These are phyloP conservation scores for Latrodectus hesperus DNA, from an alignment of 2,888 invertebrate genomes.

Conservation along the genomic window DNA sequence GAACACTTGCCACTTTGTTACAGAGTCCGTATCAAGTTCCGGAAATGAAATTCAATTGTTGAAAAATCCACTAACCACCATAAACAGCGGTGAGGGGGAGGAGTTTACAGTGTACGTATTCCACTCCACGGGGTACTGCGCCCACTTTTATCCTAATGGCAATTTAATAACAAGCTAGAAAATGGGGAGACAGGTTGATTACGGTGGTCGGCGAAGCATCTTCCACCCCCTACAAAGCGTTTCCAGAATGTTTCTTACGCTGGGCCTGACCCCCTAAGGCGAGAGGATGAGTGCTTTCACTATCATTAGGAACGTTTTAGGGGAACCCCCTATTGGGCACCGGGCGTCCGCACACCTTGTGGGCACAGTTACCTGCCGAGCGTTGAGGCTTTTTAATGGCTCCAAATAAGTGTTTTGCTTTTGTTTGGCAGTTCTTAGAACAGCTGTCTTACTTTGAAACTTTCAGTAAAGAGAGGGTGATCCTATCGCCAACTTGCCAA, in stretches of 20 bases:
- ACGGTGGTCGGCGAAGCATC: constrained; percentile 46
- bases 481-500: neutral
- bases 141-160: constrained; percentile 42
- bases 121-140: no score
- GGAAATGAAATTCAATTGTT: no score
- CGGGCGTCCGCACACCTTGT: neutral
- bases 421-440: constrained; percentile 11
- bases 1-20: no score
- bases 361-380: neutral
- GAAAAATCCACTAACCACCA: no score
- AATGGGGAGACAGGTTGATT: constrained; percentile 61
- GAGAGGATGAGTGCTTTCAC: constrained; percentile 45
- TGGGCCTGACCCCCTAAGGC: constrained; percentile 34
- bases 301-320: constrained; percentile 50
- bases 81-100: no score
- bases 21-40: no score
- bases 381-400: constrained; percentile 18
- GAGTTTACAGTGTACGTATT: no score
- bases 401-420: constrained; percentile 44
- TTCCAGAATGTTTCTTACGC: constrained; percentile 31
- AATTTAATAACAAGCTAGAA: constrained; percentile 47
- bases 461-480: neutral
- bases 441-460: neutral
- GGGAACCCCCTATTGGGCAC: constrained; percentile 17
- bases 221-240: constrained; percentile 64